Base-by-base conservation (phyloP, 2,888 invertebrate species). In the Endotricha flammealis region DNA sequence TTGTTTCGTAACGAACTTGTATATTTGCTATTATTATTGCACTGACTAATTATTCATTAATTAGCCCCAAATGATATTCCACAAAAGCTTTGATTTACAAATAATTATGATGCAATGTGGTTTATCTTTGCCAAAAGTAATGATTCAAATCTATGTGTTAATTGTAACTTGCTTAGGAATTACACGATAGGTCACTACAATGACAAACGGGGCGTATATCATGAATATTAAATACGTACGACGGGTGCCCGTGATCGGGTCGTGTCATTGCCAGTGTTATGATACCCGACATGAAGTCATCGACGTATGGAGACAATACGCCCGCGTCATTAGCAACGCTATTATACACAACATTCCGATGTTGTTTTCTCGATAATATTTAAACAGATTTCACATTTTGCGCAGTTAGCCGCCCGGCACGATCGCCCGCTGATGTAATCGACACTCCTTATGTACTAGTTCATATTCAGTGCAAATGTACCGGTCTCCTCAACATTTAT, bases 361-460 rank as follows among this genome's bases (percentile, higher is more conserved):
- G 52, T 61, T 74, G 67, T 74, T 73, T 73, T 70, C 69, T 65
- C 62, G 60, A 64, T 46, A 41, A 43, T 80, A 66, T 81, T 85
- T 81, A 64, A 65, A 71, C 76, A 81, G 76, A 74, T 78, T 79
- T 73, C 56, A 48, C 57, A 64, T 70, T 72, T 64, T 82, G 77
- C 86, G 81, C 78, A 80, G 75, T 78, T 67, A 62, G 32, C 43
- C 38, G 36, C 39, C 45, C 33, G 35, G 42, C 33, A 38, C 45
- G 49, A 48, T 57, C 61, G 60, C 49, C 63, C 52, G 47, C 49
- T 78, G 68, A 73, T 75, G 75, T 74, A 78, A 80, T 69, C 61
- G 43, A 36, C 41, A 32, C 44, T 22, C 28, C 35, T 32, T 40
- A 32, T 44, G 28, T 25, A 34, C 39, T 22, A 37, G 42, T 40